phyloP scores from a whole-genome alignment of 2,888 invertebrate species.

The Amblyteles armatorius region DNA sequence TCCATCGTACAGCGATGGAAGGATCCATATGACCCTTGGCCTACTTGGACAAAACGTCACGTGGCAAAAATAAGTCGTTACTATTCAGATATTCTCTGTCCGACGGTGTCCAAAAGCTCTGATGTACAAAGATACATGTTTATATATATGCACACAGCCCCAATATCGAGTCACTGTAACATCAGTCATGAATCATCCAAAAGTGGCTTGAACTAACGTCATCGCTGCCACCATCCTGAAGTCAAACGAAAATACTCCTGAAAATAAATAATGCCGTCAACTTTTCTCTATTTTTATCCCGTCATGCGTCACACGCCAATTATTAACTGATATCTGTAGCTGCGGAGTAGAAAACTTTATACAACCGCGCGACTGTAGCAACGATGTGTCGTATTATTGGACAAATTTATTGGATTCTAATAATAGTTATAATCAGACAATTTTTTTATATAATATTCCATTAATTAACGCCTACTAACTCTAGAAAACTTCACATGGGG shows the following conservation, averaged over 20 bases:
- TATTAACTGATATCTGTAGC: neutral
- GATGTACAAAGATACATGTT: neutral
- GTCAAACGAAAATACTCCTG: constrained; percentile 34
- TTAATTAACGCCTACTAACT: neutral
- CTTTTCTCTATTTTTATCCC: constrained; percentile 24
- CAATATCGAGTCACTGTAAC: constrained; percentile 26
- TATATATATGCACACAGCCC: neutral
- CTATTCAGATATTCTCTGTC: constrained; percentile 35
- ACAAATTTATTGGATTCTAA: neutral
- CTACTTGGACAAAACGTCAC: constrained; percentile 37
- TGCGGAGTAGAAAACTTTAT: neutral
- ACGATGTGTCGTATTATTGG: neutral
- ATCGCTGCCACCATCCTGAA: constrained; percentile 10
- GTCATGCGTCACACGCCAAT: constrained; percentile 20
- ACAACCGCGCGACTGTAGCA: neutral
- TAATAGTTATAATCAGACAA: neutral
- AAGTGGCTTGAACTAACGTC: constrained; percentile 39
- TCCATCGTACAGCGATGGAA: constrained; percentile 7
- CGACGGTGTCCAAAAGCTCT: constrained; percentile 6
- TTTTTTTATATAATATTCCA: neutral
- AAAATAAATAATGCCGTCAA: neutral
- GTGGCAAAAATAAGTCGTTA: constrained; percentile 46
- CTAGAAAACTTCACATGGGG: neutral
- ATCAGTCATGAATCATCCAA: constrained; percentile 42
- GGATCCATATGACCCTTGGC: constrained; percentile 45